Conservation (phyloP, 2,888 invertebrate species). For the Idaea straminata region DNA sequence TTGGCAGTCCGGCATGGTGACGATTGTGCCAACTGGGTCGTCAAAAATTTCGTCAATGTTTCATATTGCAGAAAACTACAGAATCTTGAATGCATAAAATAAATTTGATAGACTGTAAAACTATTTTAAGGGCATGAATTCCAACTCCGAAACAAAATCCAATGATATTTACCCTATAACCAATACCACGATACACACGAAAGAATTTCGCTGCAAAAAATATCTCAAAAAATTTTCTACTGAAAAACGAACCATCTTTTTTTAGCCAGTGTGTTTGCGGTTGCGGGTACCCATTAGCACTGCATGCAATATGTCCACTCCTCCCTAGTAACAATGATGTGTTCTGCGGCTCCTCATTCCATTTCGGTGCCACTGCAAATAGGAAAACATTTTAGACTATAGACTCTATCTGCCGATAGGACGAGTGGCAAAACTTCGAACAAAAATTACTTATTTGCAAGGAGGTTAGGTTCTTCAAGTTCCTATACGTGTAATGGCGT, state of each 20-base stretch:
- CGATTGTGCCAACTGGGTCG: no score
- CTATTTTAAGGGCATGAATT: no score
- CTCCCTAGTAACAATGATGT: constrained; percentile 87
- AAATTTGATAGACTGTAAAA: no score
- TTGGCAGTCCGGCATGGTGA: no score
- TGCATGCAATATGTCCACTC: constrained; percentile 86
- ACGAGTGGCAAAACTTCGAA: no score
- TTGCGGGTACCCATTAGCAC: constrained; percentile 90
- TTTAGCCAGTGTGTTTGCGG: constrained; percentile 88
- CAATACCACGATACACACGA: neutral
- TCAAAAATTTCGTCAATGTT: no score
- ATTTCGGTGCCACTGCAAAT: constrained; percentile 86
- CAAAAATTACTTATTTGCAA: no score
- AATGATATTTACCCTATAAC: neutral
- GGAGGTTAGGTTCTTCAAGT: no score
- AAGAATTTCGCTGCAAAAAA: neutral
- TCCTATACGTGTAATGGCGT: no score
- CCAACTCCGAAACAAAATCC: neutral
- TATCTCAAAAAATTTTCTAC: neutral
- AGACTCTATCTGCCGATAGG: neutral
- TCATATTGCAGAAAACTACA: no score
- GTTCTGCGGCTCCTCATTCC: constrained; percentile 87
- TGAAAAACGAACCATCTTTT: constrained; percentile 80
- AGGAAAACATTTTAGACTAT: neutral
- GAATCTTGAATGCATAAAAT: no score